Evolutionary conservation across 2,888 invertebrate species (phyloP), one percentile per base, ranked within the genome.

Genomic region (Harpalus rufipes): DNA sequence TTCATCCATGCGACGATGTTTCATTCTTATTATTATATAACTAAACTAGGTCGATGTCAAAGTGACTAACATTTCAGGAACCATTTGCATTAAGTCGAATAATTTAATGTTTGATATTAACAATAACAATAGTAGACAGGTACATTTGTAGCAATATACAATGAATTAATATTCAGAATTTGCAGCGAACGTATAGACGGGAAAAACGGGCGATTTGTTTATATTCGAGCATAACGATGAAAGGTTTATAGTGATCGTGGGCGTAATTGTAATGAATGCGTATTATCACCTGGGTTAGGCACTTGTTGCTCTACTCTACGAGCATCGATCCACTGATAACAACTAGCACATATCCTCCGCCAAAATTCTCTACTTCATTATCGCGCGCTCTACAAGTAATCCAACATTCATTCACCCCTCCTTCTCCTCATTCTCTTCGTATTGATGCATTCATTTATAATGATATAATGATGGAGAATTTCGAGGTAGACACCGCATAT

Each of bases 221-320:
- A 5, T 5, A 32, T 32, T 32, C 32, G 32, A 32, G 32, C 32
- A 32, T 51, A 51, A 51, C 12, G 10, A 8, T 51, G 44, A 51
- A 5, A 51, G 44, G 44, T 51, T 51, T 51, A 25, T 21, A 18
- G 63, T 12, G 63, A 63, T 2, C 63, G 25, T 16, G 63, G 63
- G 63, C 25, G 25, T 51, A 51, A 51, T 51, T 63, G 25, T 63
- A 63, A 63, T 63, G 63, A 63, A 63, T 63, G 63, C 25, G 63
- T 63, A 21, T 61, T 61, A 61, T 61, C 61, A 61, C 61, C 61
- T 61, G 63, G 25, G 63, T 25, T 21, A 63, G 63, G 63, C 63
- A 63, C 63, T 63, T 63, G 63, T 63, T 63, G 63, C 63, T 18
- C 63, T 21, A 21, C 63, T 18, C 63, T 21, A 21, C 63, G 21